Percentiles rank a stretch among this genome's conserved stretches.
Evolutionary conservation across 2,797 vertebrate species (phyloP).

Genomic region (Mormyrus hasselquistii): DNA sequence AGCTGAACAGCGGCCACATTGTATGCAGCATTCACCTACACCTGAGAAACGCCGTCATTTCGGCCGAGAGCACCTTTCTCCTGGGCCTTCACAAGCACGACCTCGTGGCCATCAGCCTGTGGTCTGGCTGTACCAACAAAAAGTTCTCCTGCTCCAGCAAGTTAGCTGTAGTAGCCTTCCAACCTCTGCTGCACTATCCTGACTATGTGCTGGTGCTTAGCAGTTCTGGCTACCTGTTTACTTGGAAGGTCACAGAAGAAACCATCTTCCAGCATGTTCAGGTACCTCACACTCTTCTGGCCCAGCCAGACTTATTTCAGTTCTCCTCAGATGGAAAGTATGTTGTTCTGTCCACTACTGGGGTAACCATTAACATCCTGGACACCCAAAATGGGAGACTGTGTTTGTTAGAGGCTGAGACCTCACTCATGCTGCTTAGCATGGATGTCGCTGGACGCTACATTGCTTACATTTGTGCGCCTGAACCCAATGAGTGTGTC

Average conservation of each 20-base stretch:
- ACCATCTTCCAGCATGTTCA: conserved; percentile 60
- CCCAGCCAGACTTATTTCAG: conserved; percentile 51
- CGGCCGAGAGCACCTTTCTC: conserved; percentile 67
- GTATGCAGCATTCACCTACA: conserved; percentile 58
- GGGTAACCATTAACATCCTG: conserved; percentile 52
- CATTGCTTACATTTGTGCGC: conserved; percentile 46
- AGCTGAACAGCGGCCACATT: conserved; percentile 49
- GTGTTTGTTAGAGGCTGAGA: conserved; percentile 50
- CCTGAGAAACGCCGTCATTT: conserved; percentile 57
- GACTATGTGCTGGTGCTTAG: conserved; percentile 62
- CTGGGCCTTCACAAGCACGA: conserved; percentile 52
- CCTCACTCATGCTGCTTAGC: conserved; percentile 45
- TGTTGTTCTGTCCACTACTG: conserved; percentile 51
- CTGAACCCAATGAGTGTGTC: conserved; percentile 25
- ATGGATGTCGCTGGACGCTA: conserved; percentile 52
- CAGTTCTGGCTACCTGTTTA: conserved; percentile 56
- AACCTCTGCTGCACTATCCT: conserved; percentile 51
- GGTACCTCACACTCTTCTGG: conserved; percentile 49
- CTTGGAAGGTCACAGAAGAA: conserved; percentile 68
- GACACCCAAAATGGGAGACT: conserved; percentile 52
- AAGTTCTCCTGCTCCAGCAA: conserved; percentile 49
- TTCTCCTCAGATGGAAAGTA: conserved; percentile 56
- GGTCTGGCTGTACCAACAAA: conserved; percentile 65
- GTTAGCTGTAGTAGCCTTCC: conserved; percentile 60
- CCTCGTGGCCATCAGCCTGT: conserved; percentile 67